Evolutionary conservation across 2,888 invertebrate genomes (phyloP).

Genomic region (Mimumesa dahlbomi): DNA sequence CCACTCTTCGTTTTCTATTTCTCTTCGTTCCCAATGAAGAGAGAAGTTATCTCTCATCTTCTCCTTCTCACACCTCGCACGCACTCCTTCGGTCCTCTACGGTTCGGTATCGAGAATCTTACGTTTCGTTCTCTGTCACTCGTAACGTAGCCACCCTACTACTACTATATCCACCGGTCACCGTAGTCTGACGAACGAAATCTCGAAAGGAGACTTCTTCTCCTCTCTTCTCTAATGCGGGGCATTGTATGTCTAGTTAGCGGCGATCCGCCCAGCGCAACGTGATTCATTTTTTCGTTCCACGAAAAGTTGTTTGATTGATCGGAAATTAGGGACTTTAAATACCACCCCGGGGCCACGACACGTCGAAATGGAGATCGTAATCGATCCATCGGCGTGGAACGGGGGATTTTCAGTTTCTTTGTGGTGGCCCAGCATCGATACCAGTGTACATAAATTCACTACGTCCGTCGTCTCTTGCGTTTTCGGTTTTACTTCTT

Average conservation of each 20-base stretch:
- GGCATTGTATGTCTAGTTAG: slow-evolving; percentile 77
- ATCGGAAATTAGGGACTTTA: slow-evolving; percentile 78
- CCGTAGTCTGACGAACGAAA: slow-evolving; percentile 57
- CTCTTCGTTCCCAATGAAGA: slow-evolving; percentile 66
- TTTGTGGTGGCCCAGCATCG: slow-evolving; percentile 19
- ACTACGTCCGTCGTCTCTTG: slow-evolving; percentile 24
- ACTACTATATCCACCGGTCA: slow-evolving; percentile 50
- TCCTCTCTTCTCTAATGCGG: slow-evolving; percentile 65
- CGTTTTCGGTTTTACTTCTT: slow-evolving; percentile 49
- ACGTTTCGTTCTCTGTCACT: slow-evolving; percentile 30
- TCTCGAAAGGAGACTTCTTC: slow-evolving; percentile 48
- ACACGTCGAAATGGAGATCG: slow-evolving; percentile 76
- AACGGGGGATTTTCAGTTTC: slow-evolving; percentile 18
- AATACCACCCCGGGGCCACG: slow-evolving; percentile 75
- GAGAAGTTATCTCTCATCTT: slow-evolving; percentile 72
- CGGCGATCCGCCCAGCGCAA: slow-evolving; percentile 65
- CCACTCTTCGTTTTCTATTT: slow-evolving; percentile 72
- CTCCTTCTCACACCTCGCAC: slow-evolving; percentile 56
- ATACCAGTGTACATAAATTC: slow-evolving; percentile 37
- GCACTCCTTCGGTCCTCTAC: slow-evolving; percentile 50
- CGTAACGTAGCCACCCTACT: slow-evolving; percentile 20
- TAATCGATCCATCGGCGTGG: slow-evolving; percentile 68
- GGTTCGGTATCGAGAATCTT: slow-evolving; percentile 30
- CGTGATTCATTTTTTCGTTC: slow-evolving; percentile 71
- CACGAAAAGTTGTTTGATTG: slow-evolving; percentile 75